Evolutionary conservation across 2,797 vertebrate genomes (phyloP), one percentile per base, ranked within the genome.

Genomic region (Perodicticus potto): DNA sequence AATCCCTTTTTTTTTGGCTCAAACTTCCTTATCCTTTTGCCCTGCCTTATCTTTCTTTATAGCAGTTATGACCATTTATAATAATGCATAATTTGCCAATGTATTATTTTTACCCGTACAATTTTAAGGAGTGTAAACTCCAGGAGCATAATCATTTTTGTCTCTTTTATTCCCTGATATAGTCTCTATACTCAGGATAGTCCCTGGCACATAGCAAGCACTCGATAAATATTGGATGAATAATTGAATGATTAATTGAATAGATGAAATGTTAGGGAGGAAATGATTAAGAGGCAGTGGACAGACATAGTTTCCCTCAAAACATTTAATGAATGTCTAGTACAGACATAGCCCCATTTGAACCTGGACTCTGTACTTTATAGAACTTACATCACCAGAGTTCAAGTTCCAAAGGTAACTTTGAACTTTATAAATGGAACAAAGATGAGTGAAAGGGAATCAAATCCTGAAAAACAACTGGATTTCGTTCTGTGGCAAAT

Each of bases 341-440:
- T 43, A 34, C 4, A 85, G 12, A 73, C 10, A 49, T 23, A 92
- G 32, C 67, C 59, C 7, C 80, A 10, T 84, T 85, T 67, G 65
- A 11, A 89, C 45, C 17, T 90, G 34, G 55, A 86, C 14, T 73
- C 22, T 73, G 29, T 4, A 53, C 27, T 94, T 89, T 61, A 14
- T 61, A 45, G 45, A 45, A 78, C 29, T 86, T 86, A 16, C 5
- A 12, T 92, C 67, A 91, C 13, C 45, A 61, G 23, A 94, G 67
- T 94, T 97, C 70, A 72, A 4, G 6, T 91, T 97, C 69, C 76
- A 89, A 93, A 89, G 37, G n/a, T 91, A 49, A 3, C 61, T 69
- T 85, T 90, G n/a, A 85, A 25, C 40, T 94, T 88, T 93, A 89
- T 8, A 17, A 67, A 22, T 89, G 45, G 22, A 3, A 53, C 16